Conservation (phyloP, 2,888 invertebrate genomes). For the Netelia melanura region DNA sequence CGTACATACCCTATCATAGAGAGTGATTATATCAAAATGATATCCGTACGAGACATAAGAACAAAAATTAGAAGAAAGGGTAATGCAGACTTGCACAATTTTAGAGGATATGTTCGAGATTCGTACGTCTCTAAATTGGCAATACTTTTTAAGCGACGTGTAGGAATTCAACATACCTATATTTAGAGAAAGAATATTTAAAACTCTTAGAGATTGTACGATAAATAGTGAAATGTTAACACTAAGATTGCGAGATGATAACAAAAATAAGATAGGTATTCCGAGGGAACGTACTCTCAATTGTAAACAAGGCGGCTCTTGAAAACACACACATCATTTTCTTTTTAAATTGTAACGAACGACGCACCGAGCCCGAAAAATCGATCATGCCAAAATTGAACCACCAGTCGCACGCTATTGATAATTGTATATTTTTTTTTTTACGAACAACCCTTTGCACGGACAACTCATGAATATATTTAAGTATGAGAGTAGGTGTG, state of each 20-base stretch:
- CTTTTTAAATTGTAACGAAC: slow-evolving; percentile 34
- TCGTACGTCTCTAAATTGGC: slow-evolving; percentile 64
- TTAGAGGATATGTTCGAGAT: slow-evolving; percentile 46
- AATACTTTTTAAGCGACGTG: slow-evolving; percentile 59
- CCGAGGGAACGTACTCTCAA: slow-evolving; percentile 46
- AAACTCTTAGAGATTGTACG: slow-evolving; percentile 56
- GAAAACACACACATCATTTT: slow-evolving; percentile 9
- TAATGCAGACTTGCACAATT: slow-evolving; percentile 54
- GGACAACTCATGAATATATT: slow-evolving; percentile 29
- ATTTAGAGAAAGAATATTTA: slow-evolving; percentile 52
- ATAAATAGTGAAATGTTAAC: slow-evolving; percentile 50
- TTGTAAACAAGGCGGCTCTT: slow-evolving; percentile 41
- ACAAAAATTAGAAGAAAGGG: slow-evolving; percentile 28
- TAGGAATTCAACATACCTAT: slow-evolving; percentile 30
- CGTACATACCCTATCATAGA: slow-evolving; percentile 33
- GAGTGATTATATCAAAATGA: slow-evolving; percentile 37
- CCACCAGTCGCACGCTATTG: slow-evolving; percentile 27
- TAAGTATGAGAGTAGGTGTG: slow-evolving; percentile 1
- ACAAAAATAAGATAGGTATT: slow-evolving; percentile 17
- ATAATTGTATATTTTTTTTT: slow-evolving; percentile 7
- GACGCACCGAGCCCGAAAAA: slow-evolving; percentile 41
- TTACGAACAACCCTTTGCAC: slow-evolving; percentile 26
- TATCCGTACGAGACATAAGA: background rate
- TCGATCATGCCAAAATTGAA: slow-evolving; percentile 17
- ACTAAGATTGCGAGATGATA: slow-evolving; percentile 6